Evolutionary conservation across 2,113 vertebrate genomes (phyloP).

Genomic region (Pelecanus crispus): DNA sequence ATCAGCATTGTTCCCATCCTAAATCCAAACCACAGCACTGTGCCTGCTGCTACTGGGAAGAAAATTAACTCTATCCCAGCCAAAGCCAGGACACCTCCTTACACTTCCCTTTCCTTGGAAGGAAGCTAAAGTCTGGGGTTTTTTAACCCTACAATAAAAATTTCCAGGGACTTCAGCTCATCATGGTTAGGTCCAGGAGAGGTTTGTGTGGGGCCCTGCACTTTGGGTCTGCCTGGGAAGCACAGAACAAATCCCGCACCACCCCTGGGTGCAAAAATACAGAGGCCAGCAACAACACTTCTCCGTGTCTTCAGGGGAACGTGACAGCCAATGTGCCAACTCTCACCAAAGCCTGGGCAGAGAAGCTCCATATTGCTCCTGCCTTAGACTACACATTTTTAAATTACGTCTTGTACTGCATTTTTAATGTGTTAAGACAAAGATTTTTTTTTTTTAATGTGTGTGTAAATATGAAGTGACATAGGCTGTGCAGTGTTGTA

Average conservation of each 20-base stretch:
- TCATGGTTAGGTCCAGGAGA: too few species aligned
- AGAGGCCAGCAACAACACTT: background rate
- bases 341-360: rapidly evolving
- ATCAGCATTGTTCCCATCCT: too few species aligned
- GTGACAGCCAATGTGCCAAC: rapidly evolving
- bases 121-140: background rate
- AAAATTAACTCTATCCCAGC: too few species aligned
- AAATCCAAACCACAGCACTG: too few species aligned
- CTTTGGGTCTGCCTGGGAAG: background rate
- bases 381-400: background rate
- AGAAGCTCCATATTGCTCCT: too few species aligned
- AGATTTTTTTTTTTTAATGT: background rate
- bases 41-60: too few species aligned
- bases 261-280: too few species aligned
- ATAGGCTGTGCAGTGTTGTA: rapidly evolving
- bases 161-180: background rate
- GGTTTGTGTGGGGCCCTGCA: too few species aligned
- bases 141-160: background rate
- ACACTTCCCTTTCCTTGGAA: background rate
- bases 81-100: too few species aligned
- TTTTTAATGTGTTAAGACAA: background rate
- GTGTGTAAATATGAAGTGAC: too few species aligned
- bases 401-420: background rate
- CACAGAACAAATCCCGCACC: background rate
- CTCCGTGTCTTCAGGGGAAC: background rate